A percentile compares a stretch with the other conserved stretches of the same genome.
Evolutionary conservation across 2,113 vertebrate genomes (phyloP).

Genomic region (Irena cyanogastra): DNA sequence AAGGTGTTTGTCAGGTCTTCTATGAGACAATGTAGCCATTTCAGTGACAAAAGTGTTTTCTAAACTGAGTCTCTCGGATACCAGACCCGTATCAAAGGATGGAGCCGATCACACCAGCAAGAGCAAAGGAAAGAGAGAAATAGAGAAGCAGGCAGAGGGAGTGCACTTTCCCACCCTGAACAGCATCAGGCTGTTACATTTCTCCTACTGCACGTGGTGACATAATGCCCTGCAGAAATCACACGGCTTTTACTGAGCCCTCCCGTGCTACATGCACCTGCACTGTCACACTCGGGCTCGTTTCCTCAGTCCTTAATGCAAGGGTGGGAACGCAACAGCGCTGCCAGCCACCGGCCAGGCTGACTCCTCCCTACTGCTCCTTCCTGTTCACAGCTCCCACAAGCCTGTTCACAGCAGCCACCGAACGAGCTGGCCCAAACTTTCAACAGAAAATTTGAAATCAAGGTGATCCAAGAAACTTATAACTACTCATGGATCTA

Average conservation of each 20-base stretch:
- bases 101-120: not conserved
- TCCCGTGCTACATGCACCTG: rapidly evolving
- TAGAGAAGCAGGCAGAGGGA: not conserved
- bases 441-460: not conserved
- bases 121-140: not conserved
- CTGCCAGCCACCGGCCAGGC: rapidly evolving
- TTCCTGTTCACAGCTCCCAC: not conserved
- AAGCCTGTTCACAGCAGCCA: not conserved
- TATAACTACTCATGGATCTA: not conserved
- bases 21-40: not conserved
- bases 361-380: not conserved
- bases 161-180: not conserved
- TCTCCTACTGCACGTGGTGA: not conserved
- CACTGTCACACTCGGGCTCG: rapidly evolving
- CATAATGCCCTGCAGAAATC: not conserved
- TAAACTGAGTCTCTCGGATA: not conserved
- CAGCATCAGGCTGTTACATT: not conserved
- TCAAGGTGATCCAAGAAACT: not conserved
- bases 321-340: not conserved
- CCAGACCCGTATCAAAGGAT: not conserved
- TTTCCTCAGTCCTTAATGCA: not conserved
- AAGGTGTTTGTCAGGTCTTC: not conserved
- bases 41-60: not conserved
- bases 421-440: not conserved
- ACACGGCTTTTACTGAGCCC: not conserved